Evolutionary conservation across 2,888 invertebrate genomes (phyloP).

Genomic region (Pilophorus perplexus): DNA sequence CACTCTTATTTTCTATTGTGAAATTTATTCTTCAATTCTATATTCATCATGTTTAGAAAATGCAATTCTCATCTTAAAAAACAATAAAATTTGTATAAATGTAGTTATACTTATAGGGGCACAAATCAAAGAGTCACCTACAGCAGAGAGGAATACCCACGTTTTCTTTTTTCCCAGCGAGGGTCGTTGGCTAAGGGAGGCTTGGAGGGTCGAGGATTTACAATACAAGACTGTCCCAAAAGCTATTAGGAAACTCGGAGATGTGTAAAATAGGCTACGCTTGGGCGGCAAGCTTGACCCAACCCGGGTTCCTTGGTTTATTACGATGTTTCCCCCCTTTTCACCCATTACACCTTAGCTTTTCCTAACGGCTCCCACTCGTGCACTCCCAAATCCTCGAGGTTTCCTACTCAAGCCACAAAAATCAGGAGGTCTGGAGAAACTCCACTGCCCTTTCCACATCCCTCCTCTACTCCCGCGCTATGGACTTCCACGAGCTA

Average conservation of each 20-base stretch:
- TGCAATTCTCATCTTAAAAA: too few relatives aligned
- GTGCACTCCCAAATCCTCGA: slow-evolving; percentile 22
- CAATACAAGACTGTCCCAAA: slow-evolving; percentile 44
- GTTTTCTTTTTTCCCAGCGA: slow-evolving; percentile 29
- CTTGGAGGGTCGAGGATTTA: slow-evolving; percentile 35
- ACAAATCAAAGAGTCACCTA: too few relatives aligned
- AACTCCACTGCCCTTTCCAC: too few relatives aligned
- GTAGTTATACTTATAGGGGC: too few relatives aligned
- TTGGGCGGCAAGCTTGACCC: slow-evolving; percentile 44
- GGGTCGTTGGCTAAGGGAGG: slow-evolving; percentile 22
- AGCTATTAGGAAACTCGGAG: slow-evolving; percentile 47
- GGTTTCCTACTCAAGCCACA: slow-evolving; percentile 16
- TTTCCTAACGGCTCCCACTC: slow-evolving; percentile 38
- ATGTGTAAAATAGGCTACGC: slow-evolving; percentile 48
- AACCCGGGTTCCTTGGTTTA: slow-evolving; percentile 36
- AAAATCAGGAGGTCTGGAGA: slow-evolving; percentile 22
- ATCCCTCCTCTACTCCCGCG: too few relatives aligned
- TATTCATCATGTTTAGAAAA: too few relatives aligned
- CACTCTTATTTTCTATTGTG: too few relatives aligned
- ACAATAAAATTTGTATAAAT: too few relatives aligned
- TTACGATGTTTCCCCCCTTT: slow-evolving; percentile 31
- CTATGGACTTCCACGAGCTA: too few relatives aligned
- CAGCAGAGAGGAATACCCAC: slow-evolving; percentile 10
- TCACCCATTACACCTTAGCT: slow-evolving; percentile 38
- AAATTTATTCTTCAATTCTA: too few relatives aligned